phyloP scores from a whole-genome alignment of 1,140 invertebrate species.

The Pissodes strobi region DNA sequence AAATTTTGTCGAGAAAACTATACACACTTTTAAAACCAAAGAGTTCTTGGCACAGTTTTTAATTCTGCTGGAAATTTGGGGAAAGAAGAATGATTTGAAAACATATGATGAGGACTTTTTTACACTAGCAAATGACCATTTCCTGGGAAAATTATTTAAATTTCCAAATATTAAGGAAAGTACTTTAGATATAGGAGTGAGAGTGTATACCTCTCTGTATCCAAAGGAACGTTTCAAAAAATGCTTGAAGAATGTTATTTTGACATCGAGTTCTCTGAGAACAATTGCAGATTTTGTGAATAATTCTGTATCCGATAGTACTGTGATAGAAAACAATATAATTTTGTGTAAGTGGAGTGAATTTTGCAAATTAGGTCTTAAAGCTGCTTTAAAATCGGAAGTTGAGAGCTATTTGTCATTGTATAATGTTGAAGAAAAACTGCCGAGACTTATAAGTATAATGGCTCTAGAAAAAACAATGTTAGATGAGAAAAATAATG shows the following conservation, averaged over 20 bases:
- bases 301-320: slow-evolving; percentile 19
- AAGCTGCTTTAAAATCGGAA: slow-evolving; percentile 45
- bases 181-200: slow-evolving; percentile 45
- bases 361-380: slow-evolving; percentile 47
- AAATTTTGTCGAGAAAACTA: slow-evolving; percentile 58
- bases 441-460: slow-evolving; percentile 43
- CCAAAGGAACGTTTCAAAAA: slow-evolving; percentile 54
- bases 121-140: slow-evolving; percentile 49
- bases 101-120: slow-evolving; percentile 46
- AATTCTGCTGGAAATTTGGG: slow-evolving; percentile 45
- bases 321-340: slow-evolving; percentile 38
- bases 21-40: slow-evolving; percentile 51
- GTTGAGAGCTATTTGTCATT: slow-evolving; percentile 52
- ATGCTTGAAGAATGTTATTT: slow-evolving; percentile 56
- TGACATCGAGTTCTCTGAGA: slow-evolving; percentile 56
- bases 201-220: slow-evolving; percentile 48
- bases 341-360: slow-evolving; percentile 52
- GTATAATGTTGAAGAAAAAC: slow-evolving; percentile 48
- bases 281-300: slow-evolving; percentile 45
- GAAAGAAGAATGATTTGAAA: slow-evolving; percentile 39
- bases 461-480: slow-evolving; percentile 31
- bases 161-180: slow-evolving; percentile 39
- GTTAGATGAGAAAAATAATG: neutral
- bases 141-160: slow-evolving; percentile 52
- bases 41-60: slow-evolving; percentile 40